Base-by-base conservation (phyloP, 2,113 vertebrate species). In the Festucalex cinctus region DNA sequence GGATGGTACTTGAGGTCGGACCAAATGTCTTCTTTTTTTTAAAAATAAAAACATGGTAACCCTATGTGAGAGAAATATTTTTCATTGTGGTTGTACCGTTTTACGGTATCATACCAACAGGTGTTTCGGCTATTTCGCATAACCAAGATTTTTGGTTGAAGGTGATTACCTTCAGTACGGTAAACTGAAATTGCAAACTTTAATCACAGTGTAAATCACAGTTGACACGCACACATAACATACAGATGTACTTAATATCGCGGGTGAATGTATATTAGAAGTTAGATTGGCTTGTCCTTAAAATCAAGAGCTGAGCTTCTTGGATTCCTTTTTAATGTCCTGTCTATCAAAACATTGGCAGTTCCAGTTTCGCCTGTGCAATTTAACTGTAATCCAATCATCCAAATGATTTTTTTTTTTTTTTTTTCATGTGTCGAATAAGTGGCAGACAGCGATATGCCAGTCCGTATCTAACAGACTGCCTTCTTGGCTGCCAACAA, bases 311-410 rank as follows among this genome's bases (percentile, higher is more conserved):
- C 63, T 41, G 59, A 60, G 62, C 66, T 66, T 79, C 76, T 85
- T 68, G 17, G 35, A 63, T 85, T 83, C 17, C 75, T 51, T 80
- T 80, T 83, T 85, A 85, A 86, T 78, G 80, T 69, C 44, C 78
- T 63, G 77, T 70, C 64, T 61, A 63, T 88, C 76, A 72, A 80
- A 49, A 64, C 32, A 26, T 46, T 65, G 68, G 73, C 78, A 63
- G 83, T 71, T 88, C 77, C 53, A 28, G 32, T 88, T 87, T 82
- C 81, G 66, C 64, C 75, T 63, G 68, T 68, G 75, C 85, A 81
- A 75, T 78, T 84, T 83, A 77, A 77, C 63, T 76, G 81, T 81
- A 88, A 83, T 78, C 70, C 78, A 82, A 86, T 83, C 82, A 44
- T 63, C 63, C 53, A 4, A 32, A 76, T 78, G 76, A 74, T 74